These are phyloP conservation scores for Gadopsis bispinosus DNA, from an alignment of 2,797 vertebrate genomes.

Conservation along the genomic window DNA sequence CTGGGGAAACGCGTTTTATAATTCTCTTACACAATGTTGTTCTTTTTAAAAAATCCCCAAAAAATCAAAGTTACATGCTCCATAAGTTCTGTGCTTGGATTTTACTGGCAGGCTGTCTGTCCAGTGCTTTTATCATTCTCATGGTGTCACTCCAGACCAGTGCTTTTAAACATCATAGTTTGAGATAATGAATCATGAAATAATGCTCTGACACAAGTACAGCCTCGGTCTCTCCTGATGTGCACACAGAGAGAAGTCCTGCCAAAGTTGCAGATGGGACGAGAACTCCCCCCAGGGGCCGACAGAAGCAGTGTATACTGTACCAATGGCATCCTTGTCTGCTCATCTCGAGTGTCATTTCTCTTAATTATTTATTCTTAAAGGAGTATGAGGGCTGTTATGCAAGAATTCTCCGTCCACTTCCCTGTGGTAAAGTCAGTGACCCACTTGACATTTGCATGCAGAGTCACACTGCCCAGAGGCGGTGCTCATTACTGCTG, in stretches of 20 bases:
- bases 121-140: not conserved
- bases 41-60: not conserved
- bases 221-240: conserved; percentile 24
- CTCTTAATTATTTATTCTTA: conserved; percentile 50
- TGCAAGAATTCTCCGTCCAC: conserved; percentile 20
- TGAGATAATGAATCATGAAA: conserved; percentile 47
- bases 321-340: conserved; percentile 28
- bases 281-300: conserved; percentile 28
- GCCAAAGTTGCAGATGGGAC: conserved; percentile 42
- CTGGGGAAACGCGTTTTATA: not conserved
- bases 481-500: conserved; percentile 52
- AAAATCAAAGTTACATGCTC: not conserved
- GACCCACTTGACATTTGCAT: conserved; percentile 43
- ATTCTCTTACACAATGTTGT: not conserved
- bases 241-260: conserved; percentile 14
- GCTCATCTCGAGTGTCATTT: conserved; percentile 33
- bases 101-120: not conserved
- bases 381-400: conserved; percentile 30
- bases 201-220: not conserved
- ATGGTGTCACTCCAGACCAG: conserved; percentile 22
- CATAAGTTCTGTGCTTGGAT: not conserved
- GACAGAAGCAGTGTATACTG: conserved; percentile 1
- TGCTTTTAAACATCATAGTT: conserved; percentile 17
- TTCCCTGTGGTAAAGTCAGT: conserved; percentile 24
- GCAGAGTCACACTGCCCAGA: conserved; percentile 31